These are phyloP conservation scores for Hypsibius dujardini DNA, from an alignment of 1,140 invertebrate genomes.

Conservation along the genomic window DNA sequence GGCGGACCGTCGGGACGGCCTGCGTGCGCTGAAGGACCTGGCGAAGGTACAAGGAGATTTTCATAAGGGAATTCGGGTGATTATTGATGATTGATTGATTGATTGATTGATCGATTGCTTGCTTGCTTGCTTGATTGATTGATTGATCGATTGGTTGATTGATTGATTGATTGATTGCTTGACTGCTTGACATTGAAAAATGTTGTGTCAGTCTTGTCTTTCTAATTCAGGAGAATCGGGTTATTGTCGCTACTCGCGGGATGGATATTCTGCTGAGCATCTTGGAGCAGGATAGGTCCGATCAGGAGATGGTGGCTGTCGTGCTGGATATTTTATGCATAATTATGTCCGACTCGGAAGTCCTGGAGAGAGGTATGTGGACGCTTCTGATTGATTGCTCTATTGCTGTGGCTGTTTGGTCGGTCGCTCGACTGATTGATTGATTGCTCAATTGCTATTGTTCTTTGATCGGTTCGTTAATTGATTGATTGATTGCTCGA, in stretches of 20 bases:
- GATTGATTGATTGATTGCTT: no score
- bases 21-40: slow-evolving; percentile 76
- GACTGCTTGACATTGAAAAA: not conserved
- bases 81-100: no score
- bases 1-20: slow-evolving; percentile 86
- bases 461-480: no score
- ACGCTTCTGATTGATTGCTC: slow-evolving; percentile 13
- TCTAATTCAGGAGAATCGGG: slow-evolving; percentile 51
- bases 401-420: no score
- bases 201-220: slow-evolving; percentile 20
- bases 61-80: not conserved
- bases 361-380: slow-evolving; percentile 23
- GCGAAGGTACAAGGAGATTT: slow-evolving; percentile 42
- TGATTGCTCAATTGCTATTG: no score
- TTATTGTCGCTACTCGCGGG: slow-evolving; percentile 86
- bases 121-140: no score
- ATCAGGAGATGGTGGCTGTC: slow-evolving; percentile 77
- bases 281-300: slow-evolving; percentile 51
- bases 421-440: no score
- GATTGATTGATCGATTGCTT: no score
- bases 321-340: slow-evolving; percentile 77
- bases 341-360: slow-evolving; percentile 61
- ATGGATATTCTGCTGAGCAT: slow-evolving; percentile 60
- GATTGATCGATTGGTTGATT: no score
- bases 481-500: no score